phyloP scores from a whole-genome alignment of 1,140 invertebrate species.

The Conus betulinus region DNA sequence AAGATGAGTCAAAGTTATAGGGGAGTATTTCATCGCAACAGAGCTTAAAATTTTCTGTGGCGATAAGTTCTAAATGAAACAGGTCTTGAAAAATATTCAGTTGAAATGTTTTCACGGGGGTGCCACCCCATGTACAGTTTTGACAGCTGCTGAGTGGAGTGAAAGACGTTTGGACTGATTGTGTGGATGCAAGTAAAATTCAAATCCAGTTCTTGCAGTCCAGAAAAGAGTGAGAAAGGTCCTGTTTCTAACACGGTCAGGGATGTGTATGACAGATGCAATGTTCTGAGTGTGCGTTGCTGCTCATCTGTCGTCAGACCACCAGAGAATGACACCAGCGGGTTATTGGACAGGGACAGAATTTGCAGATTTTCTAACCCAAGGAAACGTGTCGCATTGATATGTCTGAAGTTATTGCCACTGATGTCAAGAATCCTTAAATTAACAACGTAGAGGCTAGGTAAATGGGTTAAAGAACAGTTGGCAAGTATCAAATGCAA shows the following conservation, averaged over 20 bases:
- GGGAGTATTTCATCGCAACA: neutral
- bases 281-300: conserved; percentile 17
- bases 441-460: neutral
- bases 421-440: neutral
- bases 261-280: neutral
- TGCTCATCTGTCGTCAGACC: neutral
- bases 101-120: neutral
- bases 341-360: neutral
- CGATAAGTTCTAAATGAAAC: neutral
- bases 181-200: neutral
- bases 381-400: neutral
- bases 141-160: neutral
- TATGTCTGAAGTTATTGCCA: neutral
- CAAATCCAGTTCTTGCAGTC: neutral
- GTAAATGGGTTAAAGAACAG: neutral
- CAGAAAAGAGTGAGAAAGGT: neutral
- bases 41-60: neutral
- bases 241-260: neutral
- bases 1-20: neutral
- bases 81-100: neutral
- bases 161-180: neutral
- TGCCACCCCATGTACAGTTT: neutral
- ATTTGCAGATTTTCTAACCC: neutral
- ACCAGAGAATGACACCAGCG: neutral
- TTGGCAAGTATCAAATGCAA: neutral